Conservation (phyloP, 2,113 vertebrate genomes). For the Halichoeres trimaculatus region DNA sequence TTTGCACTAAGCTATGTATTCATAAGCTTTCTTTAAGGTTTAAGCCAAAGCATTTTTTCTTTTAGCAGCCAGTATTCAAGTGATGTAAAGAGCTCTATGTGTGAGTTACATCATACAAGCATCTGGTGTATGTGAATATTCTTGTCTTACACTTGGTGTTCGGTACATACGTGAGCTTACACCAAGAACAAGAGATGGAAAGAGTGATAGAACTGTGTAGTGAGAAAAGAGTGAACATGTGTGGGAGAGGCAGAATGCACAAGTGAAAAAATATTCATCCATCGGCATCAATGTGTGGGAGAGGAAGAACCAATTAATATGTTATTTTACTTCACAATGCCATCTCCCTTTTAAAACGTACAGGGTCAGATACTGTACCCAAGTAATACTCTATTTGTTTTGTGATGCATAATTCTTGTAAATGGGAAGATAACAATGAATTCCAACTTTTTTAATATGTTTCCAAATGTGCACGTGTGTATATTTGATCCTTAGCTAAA, state of each 20-base stretch:
- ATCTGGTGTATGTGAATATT: background rate
- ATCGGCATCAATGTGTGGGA: conserved; percentile 72
- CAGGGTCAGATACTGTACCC: background rate
- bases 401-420: background rate
- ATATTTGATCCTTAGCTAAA: conserved; percentile 16
- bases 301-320: conserved; percentile 75
- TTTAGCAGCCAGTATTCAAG: background rate
- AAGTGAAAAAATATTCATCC: conserved; percentile 77
- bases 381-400: background rate
- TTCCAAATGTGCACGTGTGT: conserved; percentile 1
- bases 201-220: conserved; percentile 40
- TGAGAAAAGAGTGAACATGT: conserved; percentile 58
- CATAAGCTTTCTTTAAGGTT: background rate
- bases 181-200: conserved; percentile 21
- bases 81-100: background rate
- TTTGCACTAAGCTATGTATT: background rate
- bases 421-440: background rate
- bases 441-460: background rate
- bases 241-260: conserved; percentile 75
- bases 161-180: conserved; percentile 6
- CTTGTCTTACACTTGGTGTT: background rate
- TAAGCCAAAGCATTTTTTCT: background rate
- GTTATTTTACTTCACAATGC: conserved; percentile 9
- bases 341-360: conserved; percentile 6
- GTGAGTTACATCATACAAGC: background rate